Evolutionary conservation across 2,797 vertebrate species (phyloP).

Genomic region (Limnodromus scolopaceus): DNA sequence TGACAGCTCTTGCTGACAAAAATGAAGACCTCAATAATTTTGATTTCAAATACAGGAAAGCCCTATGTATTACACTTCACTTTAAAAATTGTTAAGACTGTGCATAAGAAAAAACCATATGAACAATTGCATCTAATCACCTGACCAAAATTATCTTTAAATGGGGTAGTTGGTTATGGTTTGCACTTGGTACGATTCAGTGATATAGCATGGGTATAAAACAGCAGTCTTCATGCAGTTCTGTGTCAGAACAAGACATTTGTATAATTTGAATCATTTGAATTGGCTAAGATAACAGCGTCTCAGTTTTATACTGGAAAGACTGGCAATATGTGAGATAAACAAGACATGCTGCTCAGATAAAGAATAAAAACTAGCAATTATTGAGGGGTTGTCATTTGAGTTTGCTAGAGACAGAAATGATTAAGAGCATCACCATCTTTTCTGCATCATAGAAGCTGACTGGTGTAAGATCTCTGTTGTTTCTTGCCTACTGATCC

Average conservation of each 20-base stretch:
- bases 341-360: background rate
- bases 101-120: background rate
- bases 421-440: background rate
- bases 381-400: background rate
- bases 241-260: background rate
- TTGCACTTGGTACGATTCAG: background rate
- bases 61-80: background rate
- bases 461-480: background rate
- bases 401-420: background rate
- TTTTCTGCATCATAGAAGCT: background rate
- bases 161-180: background rate
- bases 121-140: background rate
- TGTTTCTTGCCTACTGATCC: background rate
- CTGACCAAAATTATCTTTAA: background rate
- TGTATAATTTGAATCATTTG: background rate
- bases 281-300: background rate
- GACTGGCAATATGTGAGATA: background rate
- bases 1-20: background rate
- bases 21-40: background rate
- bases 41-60: background rate
- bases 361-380: constrained; percentile 11
- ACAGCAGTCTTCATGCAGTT: background rate
- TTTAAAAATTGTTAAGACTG: background rate
- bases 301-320: background rate
- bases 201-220: background rate